Base-by-base conservation (phyloP, 2,888 invertebrate species). In the Pristionchus fissidentatus region DNA sequence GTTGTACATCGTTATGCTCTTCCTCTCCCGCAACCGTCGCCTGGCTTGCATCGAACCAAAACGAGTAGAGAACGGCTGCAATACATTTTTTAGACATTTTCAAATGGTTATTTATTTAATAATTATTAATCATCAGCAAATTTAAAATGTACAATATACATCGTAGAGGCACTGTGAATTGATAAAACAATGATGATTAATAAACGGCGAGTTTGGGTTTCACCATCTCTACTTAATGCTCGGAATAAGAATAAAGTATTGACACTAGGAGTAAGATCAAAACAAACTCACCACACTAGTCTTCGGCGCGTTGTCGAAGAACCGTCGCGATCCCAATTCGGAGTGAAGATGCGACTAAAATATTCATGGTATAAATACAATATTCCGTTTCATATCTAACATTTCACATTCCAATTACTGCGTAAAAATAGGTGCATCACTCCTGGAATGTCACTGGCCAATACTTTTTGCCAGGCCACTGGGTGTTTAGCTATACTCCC, bases 291-390 rank as follows among this genome's bases (percentile, higher is more conserved):
- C 70, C 70, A 70, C 70, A 43, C 43, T 41, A 43, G n/a, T 43
- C n/a, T 70, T 70, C 15, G 70, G 70, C 70, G 70, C 32, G 43
- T 70, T 70, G 7, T 70, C 70, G 70, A 43, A 70, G 41, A 70
- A 70, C 10, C 26, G 38, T n/a, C 70, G 1, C 7, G 26, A 70
- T n/a, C 8, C 1, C n/a, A 70, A 41, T 15, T 43, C 38, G 1
- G 41, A 70, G 10, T 70, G 22, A 19, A 70, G 70, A 70, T 41
- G 41, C 29, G n/a, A 3, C 70, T 70, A 26, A 1, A 70, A 70
- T 26, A 8, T 15, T 15, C 10, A 13, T 13, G 15, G 60, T 60
- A 32, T 2, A n/a, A n/a, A n/a, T n/a, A n/a, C n/a, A n/a, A n/a
- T n/a, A 60, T 60, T 29, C 3, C 57, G 57, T 57, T 10, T 10